phyloP scores from a whole-genome alignment of 2,888 invertebrate species.

The Tetragnatha montana region DNA sequence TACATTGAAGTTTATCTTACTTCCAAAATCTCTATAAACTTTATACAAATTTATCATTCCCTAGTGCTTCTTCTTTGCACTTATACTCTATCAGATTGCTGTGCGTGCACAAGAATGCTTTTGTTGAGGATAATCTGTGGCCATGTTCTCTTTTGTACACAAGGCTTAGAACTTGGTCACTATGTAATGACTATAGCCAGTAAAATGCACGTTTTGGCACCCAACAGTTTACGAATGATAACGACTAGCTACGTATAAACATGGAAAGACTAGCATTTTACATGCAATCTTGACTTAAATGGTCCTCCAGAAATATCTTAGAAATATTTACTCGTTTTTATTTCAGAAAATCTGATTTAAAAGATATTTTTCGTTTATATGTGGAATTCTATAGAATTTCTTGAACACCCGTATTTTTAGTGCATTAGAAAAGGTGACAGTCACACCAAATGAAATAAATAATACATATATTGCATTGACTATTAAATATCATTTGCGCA shows the following conservation, averaged over 20 bases:
- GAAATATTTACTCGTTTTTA: background rate
- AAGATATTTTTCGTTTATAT: too few relatives aligned
- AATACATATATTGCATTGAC: too few relatives aligned
- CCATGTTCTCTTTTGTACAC: background rate
- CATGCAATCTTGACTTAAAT: conserved; percentile 19
- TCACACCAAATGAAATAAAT: too few relatives aligned
- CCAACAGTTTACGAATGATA: conserved; percentile 23
- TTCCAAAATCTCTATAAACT: conserved; percentile 46
- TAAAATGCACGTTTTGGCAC: conserved; percentile 48
- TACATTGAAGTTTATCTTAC: conserved; percentile 26
- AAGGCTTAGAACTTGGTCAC: conserved; percentile 6
- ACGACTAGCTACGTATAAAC: conserved; percentile 53
- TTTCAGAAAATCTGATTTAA: background rate
- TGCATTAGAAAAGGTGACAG: too few relatives aligned
- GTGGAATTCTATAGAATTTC: too few relatives aligned
- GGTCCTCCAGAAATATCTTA: conserved; percentile 1
- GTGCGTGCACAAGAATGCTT: background rate
- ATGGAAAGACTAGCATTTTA: conserved; percentile 55
- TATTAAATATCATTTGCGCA: too few relatives aligned
- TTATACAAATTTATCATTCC: conserved; percentile 41
- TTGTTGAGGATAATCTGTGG: conserved; percentile 3
- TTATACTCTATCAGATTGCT: conserved; percentile 4
- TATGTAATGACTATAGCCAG: conserved; percentile 26
- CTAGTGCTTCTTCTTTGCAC: conserved; percentile 24
- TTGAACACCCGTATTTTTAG: too few relatives aligned